A percentile compares a stretch with the other conserved stretches of the same genome.
Conservation (phyloP, 2,113 vertebrate species). For the Falco punctatus region DNA sequence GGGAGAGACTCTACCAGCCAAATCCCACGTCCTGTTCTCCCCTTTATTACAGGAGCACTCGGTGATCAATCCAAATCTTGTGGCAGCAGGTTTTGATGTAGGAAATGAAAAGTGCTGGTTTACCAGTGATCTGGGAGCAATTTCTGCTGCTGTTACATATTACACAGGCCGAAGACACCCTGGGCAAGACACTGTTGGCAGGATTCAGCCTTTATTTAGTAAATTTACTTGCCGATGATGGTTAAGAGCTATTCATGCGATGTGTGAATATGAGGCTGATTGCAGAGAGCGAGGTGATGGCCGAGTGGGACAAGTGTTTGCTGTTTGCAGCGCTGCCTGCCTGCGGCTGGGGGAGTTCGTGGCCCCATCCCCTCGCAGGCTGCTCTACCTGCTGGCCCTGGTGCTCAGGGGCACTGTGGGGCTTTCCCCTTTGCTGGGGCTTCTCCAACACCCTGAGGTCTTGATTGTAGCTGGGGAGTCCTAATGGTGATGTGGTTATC, state of each 20-base stretch:
- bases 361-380: neutral
- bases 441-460: neutral
- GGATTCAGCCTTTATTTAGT: neutral
- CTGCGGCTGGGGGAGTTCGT: fast-evolving
- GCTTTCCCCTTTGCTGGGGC: neutral
- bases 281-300: neutral
- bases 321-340: neutral
- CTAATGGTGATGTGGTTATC: neutral
- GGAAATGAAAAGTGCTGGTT: neutral
- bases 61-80: neutral
- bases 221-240: neutral
- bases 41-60: neutral
- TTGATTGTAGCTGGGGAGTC: neutral
- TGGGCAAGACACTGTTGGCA: neutral
- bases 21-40: neutral
- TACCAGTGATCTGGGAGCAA: neutral
- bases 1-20: neutral
- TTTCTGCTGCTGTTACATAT: neutral
- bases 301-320: neutral
- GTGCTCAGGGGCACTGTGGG: neutral
- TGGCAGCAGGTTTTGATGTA: neutral
- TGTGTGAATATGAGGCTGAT: neutral
- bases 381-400: neutral
- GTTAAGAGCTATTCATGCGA: neutral
- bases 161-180: neutral